Evolutionary conservation across 30 jellyfish, hydroid and myxozoan species (phyloP).

Genomic region (Chironex yamaguchii): DNA sequence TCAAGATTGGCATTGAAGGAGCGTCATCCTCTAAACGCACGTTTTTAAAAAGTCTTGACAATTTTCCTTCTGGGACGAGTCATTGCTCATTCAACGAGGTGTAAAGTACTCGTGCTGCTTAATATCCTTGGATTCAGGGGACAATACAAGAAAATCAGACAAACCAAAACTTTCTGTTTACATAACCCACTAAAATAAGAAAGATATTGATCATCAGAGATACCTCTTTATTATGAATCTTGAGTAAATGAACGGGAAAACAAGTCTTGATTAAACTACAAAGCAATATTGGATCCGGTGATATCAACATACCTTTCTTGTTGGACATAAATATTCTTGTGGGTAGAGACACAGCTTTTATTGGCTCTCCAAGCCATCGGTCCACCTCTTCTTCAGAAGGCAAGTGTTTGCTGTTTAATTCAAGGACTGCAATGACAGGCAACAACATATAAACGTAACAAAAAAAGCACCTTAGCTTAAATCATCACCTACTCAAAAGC

Average conservation of each 20-base stretch:
- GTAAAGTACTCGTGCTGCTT: no score
- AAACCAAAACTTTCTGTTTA: no score
- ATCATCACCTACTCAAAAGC: not conserved
- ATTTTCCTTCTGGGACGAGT: no score
- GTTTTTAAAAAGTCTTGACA: no score
- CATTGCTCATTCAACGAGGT: no score
- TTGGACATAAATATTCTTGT: constrained; percentile 76
- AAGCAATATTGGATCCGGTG: not conserved
- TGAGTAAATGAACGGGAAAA: constrained; percentile 7
- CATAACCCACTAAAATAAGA: no score
- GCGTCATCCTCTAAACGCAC: no score
- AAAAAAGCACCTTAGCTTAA: not conserved
- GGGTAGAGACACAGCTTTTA: constrained; percentile 89
- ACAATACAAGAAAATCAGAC: no score
- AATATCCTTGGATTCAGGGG: no score
- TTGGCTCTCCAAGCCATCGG: constrained; percentile 97
- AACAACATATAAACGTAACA: no score
- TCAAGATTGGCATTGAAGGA: no score
- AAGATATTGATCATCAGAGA: not conserved
- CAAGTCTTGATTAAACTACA: not conserved
- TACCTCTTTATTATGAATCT: constrained; percentile 28
- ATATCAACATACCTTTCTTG: constrained; percentile 75
- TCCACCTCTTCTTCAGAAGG: constrained; percentile 57
- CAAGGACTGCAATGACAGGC: constrained; percentile 78
- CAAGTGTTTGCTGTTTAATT: constrained; percentile 62